These are phyloP conservation scores for Condylura cristata DNA, from an alignment of 2,113 vertebrate species.

Conservation along the genomic window DNA sequence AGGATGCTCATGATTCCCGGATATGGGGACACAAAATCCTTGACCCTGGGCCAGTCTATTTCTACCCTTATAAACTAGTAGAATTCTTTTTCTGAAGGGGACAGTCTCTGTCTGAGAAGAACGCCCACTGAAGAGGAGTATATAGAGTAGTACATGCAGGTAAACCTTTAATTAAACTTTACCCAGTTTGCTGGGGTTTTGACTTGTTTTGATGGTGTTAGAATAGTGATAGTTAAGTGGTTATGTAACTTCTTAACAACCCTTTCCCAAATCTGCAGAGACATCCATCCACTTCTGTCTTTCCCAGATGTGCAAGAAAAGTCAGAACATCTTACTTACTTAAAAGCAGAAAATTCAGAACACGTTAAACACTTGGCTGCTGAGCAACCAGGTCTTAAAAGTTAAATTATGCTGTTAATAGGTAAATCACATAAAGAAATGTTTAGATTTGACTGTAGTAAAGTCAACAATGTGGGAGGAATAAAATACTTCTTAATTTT, in stretches of 20 bases:
- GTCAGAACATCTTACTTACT: neutral
- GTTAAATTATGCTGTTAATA: constrained; percentile 50
- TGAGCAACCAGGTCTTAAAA: constrained; percentile 37
- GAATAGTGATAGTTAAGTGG: constrained; percentile 17
- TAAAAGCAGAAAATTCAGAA: constrained; percentile 36
- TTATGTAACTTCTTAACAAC: neutral
- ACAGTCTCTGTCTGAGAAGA: neutral
- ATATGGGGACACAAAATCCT: neutral
- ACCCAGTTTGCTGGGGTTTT: neutral
- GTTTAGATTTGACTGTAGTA: constrained; percentile 39
- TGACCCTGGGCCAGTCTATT: neutral
- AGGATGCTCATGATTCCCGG: neutral
- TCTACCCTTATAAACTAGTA: neutral
- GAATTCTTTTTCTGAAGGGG: neutral
- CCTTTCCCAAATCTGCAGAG: constrained; percentile 31
- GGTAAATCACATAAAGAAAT: constrained; percentile 53
- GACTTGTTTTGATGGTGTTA: neutral
- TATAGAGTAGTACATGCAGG: neutral
- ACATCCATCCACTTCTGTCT: neutral
- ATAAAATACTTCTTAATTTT: constrained; percentile 43
- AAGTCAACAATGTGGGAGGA: constrained; percentile 34
- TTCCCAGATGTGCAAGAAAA: constrained; percentile 29
- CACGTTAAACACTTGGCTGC: constrained; percentile 39
- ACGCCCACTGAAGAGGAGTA: neutral
- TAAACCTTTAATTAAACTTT: constrained; percentile 8